Percentiles rank a stretch among this genome's conserved stretches.
Conservation (phyloP, 2,888 invertebrate genomes). For the Stegana nigrithorax region DNA sequence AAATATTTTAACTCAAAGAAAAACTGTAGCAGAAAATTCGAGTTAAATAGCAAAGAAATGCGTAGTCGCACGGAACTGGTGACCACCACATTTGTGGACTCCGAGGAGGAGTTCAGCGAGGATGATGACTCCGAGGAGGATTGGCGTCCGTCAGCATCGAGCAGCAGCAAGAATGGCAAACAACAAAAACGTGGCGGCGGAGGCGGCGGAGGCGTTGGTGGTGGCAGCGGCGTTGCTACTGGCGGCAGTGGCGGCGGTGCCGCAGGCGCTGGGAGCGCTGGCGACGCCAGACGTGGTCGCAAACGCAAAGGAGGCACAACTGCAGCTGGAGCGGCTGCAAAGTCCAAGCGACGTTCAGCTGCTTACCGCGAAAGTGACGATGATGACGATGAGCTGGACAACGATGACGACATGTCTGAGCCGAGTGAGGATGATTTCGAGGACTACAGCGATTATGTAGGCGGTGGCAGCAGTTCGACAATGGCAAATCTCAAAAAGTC, state of each 20-base stretch:
- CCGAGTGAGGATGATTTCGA: slow-evolving; percentile 49
- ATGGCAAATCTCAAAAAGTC: slow-evolving; percentile 36
- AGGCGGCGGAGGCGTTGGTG: slow-evolving; percentile 28
- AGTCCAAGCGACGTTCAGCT: slow-evolving; percentile 48
- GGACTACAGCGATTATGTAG: slow-evolving; percentile 24
- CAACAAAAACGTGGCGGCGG: slow-evolving; percentile 46
- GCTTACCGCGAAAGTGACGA: slow-evolving; percentile 49
- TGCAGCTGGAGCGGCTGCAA: slow-evolving; percentile 40
- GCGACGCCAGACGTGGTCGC: slow-evolving; percentile 20
- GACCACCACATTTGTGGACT: slow-evolving; percentile 67
- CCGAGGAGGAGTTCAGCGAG: slow-evolving; percentile 66
- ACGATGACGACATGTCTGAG: slow-evolving; percentile 47
- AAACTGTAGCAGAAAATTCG: too few species aligned
- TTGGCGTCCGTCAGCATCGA: slow-evolving; percentile 64
- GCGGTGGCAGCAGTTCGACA: slow-evolving; percentile 31
- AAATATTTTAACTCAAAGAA: not conserved
- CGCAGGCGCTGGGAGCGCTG: not conserved
- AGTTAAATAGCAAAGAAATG: slow-evolving; percentile 42
- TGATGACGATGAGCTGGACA: slow-evolving; percentile 40
- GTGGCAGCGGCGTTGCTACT: not conserved
- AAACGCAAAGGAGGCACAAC: slow-evolving; percentile 33
- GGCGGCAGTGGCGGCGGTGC: slow-evolving; percentile 14
- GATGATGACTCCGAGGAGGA: slow-evolving; percentile 68
- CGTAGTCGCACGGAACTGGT: slow-evolving; percentile 68
- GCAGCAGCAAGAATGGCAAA: slow-evolving; percentile 49